These are phyloP conservation scores for Chaetogeoica ovagalla DNA, from an alignment of 2,888 invertebrate genomes.

Conservation along the genomic window DNA sequence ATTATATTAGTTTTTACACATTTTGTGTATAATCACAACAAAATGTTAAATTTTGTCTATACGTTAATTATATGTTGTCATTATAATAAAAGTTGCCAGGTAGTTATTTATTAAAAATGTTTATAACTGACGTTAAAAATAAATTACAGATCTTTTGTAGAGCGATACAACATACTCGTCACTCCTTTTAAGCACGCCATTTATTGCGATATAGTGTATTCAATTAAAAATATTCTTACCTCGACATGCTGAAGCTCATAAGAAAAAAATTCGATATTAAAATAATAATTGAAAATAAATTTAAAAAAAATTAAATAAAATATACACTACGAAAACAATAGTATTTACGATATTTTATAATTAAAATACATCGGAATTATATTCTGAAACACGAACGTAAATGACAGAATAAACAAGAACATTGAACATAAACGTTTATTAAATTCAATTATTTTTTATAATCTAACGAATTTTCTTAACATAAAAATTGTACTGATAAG, in stretches of 20 bases:
- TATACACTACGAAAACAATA: not conserved
- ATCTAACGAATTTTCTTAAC: slow-evolving; percentile 14
- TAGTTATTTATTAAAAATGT: no score
- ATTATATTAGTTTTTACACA: not conserved
- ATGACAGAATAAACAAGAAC: not conserved
- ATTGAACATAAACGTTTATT: not conserved
- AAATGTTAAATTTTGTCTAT: no score
- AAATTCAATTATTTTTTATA: not conserved
- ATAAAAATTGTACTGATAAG: not conserved
- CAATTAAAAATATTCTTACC: slow-evolving; percentile 18
- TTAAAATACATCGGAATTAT: no score
- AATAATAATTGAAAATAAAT: not conserved
- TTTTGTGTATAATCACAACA: not conserved
- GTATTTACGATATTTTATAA: no score
- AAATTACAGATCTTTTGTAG: no score
- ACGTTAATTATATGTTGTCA: no score
- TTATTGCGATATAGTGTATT: no score
- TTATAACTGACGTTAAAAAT: no score
- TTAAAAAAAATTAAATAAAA: not conserved
- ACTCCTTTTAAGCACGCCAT: no score
- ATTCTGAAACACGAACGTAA: no score
- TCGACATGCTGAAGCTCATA: slow-evolving; percentile 1
- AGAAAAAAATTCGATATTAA: not conserved
- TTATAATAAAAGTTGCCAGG: no score
- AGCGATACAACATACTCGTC: no score